Base-by-base conservation (phyloP, 2,888 invertebrate species). In the Catocala nupta region DNA sequence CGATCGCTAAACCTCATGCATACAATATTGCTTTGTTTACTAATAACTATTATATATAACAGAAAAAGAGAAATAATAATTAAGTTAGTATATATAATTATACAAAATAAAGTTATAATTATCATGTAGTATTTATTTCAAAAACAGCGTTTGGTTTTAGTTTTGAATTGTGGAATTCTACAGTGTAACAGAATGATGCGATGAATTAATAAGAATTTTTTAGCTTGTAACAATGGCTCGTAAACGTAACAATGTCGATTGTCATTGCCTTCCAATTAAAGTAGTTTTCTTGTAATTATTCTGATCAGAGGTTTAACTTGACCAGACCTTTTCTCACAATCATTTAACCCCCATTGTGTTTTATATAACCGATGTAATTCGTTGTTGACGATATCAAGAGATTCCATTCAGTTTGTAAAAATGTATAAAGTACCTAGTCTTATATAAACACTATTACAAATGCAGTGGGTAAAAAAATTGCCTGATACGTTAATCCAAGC, bases 211-310 rank as follows among this genome's bases (percentile, higher is more conserved):
- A 56, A 53, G 62, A 58, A 60, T 69, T 74, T 71, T 68, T 53
- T 45, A n/a, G 36, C 47, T 12, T 63, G 5, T 44, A 68, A 76
- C 78, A 78, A 78, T 75, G 60, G 73, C 53, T 71, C 66, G 51
- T 76, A 57, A 71, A 59, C 47, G 59, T 54, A 76, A 71, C 68
- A 67, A 75, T 77, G 74, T 68, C 63, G 60, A 78, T 76, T 78
- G 75, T 75, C 73, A 65, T 73, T 65, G 71, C 65, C 69, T 65
- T 68, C 63, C 67, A 70, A 75, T 74, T 75, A 75, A 59, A 67
- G 66, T 74, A 57, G 67, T 73, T 75, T 16, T 69, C 59, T 68
- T 62, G 42, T 63, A 75, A 77, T 75, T 73, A 74, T 66, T 62
- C 47, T 63, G 63, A 65, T 68, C 57, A 56, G 39, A 47, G 25